These are phyloP conservation scores for Macaca mulatta DNA, from an alignment of 2,113 vertebrate genomes.

Conservation along the genomic window DNA sequence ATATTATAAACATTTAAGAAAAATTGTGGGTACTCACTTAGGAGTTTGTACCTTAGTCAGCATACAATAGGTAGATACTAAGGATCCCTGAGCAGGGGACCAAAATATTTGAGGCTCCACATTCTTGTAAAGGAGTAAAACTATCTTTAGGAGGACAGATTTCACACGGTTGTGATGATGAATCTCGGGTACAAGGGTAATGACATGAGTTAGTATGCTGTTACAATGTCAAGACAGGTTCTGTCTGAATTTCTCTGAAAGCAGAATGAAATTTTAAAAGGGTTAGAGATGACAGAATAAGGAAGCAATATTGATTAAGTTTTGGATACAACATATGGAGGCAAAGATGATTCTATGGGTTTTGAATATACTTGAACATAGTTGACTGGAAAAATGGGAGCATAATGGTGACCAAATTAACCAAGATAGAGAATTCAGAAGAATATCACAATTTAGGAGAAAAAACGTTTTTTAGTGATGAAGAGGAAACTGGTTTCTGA, in stretches of 20 bases:
- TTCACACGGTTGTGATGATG: background rate
- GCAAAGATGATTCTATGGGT: background rate
- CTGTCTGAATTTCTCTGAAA: background rate
- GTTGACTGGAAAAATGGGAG: background rate
- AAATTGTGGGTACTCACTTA: background rate
- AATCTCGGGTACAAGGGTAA: background rate
- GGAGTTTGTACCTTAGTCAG: background rate
- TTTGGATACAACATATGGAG: background rate
- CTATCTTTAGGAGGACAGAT: background rate
- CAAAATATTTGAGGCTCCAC: background rate
- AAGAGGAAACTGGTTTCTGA: background rate
- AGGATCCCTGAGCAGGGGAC: constrained; percentile 32
- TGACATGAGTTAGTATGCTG: background rate
- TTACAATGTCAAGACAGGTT: background rate
- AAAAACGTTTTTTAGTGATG: background rate
- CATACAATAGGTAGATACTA: background rate
- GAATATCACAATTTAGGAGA: background rate
- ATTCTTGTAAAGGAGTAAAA: background rate
- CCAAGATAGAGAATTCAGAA: background rate
- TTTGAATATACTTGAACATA: background rate
- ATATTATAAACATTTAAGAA: background rate
- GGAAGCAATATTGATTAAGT: background rate
- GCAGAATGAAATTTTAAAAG: background rate
- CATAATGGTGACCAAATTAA: background rate
- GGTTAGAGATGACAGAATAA: background rate